These are phyloP conservation scores for Rhyacichthys aspro DNA, from an alignment of 2,797 vertebrate genomes.

Conservation along the genomic window DNA sequence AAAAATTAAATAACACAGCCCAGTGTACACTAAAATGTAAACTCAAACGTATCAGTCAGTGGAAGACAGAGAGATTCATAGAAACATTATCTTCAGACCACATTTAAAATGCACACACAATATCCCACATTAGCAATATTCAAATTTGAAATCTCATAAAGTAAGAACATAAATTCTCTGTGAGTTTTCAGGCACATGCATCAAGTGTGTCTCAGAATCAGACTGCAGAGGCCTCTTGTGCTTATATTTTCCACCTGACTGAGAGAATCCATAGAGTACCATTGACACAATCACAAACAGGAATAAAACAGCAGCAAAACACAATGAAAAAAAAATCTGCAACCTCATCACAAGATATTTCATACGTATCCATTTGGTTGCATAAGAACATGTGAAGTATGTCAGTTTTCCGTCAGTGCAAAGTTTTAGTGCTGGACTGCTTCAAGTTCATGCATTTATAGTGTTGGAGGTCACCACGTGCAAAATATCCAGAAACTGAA, in stretches of 20 bases:
- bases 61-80: neutral
- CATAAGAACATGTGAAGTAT: slow-evolving; percentile 22
- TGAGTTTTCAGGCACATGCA: slow-evolving; percentile 11
- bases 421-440: slow-evolving; percentile 47
- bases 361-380: slow-evolving; percentile 23
- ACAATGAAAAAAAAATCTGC: slow-evolving; percentile 16
- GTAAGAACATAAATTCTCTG: neutral
- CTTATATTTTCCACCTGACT: neutral
- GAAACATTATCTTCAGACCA: neutral
- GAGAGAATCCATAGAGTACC: neutral
- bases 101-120: no score
- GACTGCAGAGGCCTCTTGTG: slow-evolving; percentile 1
- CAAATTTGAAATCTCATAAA: neutral
- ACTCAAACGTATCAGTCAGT: neutral
- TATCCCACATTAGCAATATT: no score
- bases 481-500: slow-evolving; percentile 40
- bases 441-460: slow-evolving; percentile 48
- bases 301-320: slow-evolving; percentile 3
- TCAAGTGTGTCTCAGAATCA: neutral
- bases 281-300: neutral
- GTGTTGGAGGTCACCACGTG: slow-evolving; percentile 37
- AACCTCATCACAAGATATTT: neutral
- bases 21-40: slow-evolving; percentile 3
- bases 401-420: slow-evolving; percentile 46
- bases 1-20: slow-evolving; percentile 7